These are phyloP conservation scores for Portunus trituberculatus DNA, from an alignment of 1,140 invertebrate species.

Conservation along the genomic window DNA sequence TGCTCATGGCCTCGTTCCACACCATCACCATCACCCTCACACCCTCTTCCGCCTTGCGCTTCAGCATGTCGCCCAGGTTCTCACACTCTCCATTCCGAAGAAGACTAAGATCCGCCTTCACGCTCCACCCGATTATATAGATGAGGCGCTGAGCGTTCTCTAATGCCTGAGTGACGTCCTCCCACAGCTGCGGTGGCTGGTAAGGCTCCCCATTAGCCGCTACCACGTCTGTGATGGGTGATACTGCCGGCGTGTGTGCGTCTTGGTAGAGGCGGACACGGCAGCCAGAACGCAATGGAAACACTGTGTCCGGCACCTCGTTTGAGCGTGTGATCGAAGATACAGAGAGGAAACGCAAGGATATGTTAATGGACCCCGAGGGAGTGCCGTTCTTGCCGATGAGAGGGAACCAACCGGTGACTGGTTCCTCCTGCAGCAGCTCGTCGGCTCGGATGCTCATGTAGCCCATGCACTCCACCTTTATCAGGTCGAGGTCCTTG, in stretches of 20 bases:
- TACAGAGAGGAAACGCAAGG: slow-evolving; percentile 73
- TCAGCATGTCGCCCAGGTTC: slow-evolving; percentile 77
- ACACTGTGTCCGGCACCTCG: slow-evolving; percentile 77
- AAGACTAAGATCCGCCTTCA: slow-evolving; percentile 76
- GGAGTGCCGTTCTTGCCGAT: slow-evolving; percentile 72
- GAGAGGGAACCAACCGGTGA: slow-evolving; percentile 78
- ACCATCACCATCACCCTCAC: slow-evolving; percentile 77
- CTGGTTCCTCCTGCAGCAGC: slow-evolving; percentile 72
- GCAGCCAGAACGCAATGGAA: slow-evolving; percentile 74
- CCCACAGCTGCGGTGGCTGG: slow-evolving; percentile 76
- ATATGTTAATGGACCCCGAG: slow-evolving; percentile 76
- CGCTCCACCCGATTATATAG: slow-evolving; percentile 78
- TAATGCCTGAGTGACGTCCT: slow-evolving; percentile 75
- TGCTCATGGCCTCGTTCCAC: slow-evolving; percentile 78
- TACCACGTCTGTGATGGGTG: slow-evolving; percentile 75
- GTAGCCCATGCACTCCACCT: slow-evolving; percentile 76
- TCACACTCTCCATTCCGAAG: slow-evolving; percentile 74
- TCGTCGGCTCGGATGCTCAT: slow-evolving; percentile 77
- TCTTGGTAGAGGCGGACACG: slow-evolving; percentile 77
- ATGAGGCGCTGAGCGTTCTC: slow-evolving; percentile 77
- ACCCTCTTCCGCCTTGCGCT: slow-evolving; percentile 77
- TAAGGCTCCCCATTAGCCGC: slow-evolving; percentile 67
- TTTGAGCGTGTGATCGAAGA: slow-evolving; percentile 74
- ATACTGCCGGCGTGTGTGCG: slow-evolving; percentile 77
- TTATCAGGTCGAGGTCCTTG: slow-evolving; percentile 78